Evolutionary conservation across 2,113 vertebrate species (phyloP).

Genomic region (Phodopus roborovskii): DNA sequence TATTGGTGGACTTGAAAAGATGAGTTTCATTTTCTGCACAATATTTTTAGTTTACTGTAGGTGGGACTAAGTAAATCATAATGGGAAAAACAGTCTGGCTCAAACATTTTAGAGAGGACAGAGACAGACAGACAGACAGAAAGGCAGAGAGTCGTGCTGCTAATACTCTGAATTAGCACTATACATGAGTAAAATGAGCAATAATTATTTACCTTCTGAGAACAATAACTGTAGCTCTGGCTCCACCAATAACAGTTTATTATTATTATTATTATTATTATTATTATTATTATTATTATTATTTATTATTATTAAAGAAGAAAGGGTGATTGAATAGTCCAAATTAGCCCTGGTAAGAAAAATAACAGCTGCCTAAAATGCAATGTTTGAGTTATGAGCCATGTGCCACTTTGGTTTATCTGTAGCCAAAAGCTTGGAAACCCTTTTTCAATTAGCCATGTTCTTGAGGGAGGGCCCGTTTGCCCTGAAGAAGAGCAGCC

Average conservation of each 20-base stretch:
- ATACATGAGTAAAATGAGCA: conserved; percentile 55
- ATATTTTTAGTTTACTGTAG: conserved; percentile 6
- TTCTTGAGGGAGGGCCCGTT: conserved; percentile 66
- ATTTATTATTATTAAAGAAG: conserved; percentile 56
- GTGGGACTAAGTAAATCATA: neutral
- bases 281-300: conserved; percentile 72
- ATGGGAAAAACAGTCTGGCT: neutral
- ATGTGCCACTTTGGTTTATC: conserved; percentile 75
- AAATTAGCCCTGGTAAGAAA: conserved; percentile 71
- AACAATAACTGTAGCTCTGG: conserved; percentile 54
- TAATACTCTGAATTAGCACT: conserved; percentile 55
- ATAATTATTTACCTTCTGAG: conserved; percentile 51
- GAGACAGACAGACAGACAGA: neutral
- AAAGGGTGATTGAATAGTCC: conserved; percentile 71
- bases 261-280: conserved; percentile 59
- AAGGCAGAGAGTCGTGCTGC: neutral
- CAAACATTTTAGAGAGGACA: neutral
- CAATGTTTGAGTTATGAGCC: conserved; percentile 76
- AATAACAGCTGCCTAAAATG: conserved; percentile 69
- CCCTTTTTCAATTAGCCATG: conserved; percentile 67
- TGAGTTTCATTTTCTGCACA: conserved; percentile 42
- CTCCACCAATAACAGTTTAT: conserved; percentile 62
- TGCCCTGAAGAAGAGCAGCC: conserved; percentile 57
- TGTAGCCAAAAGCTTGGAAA: conserved; percentile 69
- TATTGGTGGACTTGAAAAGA: conserved; percentile 9